Evolutionary conservation across 2,797 vertebrate species (phyloP).

Genomic region (Microctenopoma steveboyesi): DNA sequence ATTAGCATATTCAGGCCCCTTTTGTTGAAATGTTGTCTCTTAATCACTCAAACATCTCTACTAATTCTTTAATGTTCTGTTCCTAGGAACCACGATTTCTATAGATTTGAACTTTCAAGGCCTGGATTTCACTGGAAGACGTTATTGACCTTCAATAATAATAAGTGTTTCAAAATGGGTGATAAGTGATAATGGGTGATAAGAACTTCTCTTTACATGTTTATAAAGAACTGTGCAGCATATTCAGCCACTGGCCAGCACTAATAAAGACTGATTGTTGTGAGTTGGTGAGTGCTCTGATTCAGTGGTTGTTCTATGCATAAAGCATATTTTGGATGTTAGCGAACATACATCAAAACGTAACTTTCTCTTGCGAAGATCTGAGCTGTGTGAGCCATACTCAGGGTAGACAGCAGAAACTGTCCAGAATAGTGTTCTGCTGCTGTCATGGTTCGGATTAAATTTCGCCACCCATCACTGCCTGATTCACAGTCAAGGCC

Average conservation of each 20-base stretch:
- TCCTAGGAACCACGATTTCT: constrained; percentile 33
- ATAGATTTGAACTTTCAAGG: constrained; percentile 26
- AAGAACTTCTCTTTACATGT: constrained; percentile 2
- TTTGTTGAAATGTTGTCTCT: constrained; percentile 50
- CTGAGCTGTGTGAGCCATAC: background rate
- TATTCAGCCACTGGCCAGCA: background rate
- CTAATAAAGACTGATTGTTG: constrained; percentile 3
- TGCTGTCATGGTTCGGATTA: constrained; percentile 1
- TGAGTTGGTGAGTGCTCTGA: background rate
- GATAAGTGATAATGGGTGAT: background rate
- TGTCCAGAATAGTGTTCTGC: background rate
- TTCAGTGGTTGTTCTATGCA: background rate
- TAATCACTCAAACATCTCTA: constrained; percentile 58
- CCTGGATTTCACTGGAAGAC: constrained; percentile 20
- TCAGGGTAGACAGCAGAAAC: background rate
- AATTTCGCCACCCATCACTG: constrained; percentile 1
- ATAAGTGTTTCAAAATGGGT: constrained; percentile 24
- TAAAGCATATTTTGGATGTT: background rate
- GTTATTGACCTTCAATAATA: constrained; percentile 29
- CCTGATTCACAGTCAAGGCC: background rate
- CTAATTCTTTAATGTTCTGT: constrained; percentile 45
- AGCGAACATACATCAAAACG: background rate
- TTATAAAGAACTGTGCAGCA: background rate
- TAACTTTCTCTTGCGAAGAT: background rate
- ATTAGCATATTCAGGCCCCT: constrained; percentile 46